These are phyloP conservation scores for Cotesia typhae DNA, from an alignment of 1,140 invertebrate genomes.

Conservation along the genomic window DNA sequence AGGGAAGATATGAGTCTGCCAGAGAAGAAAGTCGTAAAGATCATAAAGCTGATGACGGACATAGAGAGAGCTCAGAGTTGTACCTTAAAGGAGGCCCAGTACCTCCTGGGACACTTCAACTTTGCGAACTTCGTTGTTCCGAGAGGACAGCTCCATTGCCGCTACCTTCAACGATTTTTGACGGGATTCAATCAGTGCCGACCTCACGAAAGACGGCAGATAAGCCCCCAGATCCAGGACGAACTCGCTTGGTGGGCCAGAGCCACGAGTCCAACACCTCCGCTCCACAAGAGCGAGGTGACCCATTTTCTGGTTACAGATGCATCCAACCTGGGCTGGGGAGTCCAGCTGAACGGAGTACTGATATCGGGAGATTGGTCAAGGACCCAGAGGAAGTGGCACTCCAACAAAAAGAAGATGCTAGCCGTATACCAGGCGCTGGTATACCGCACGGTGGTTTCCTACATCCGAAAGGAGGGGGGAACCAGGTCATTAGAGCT, in stretches of 20 bases:
- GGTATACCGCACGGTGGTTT: too few relatives aligned
- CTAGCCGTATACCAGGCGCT: constrained; percentile 40
- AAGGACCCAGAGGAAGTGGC: constrained; percentile 35
- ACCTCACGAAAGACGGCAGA: constrained; percentile 16
- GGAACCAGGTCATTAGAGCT: too few relatives aligned
- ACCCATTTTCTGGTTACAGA: constrained; percentile 31
- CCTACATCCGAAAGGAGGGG: too few relatives aligned
- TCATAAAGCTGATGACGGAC: too few relatives aligned
- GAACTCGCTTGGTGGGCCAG: constrained; percentile 23
- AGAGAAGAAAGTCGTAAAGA: too few relatives aligned
- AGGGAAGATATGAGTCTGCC: too few relatives aligned
- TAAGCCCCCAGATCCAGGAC: not conserved
- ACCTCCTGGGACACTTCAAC: constrained; percentile 34
- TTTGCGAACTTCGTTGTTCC: constrained; percentile 37
- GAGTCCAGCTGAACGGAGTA: constrained; percentile 36
- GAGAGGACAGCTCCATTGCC: constrained; percentile 32
- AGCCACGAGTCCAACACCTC: constrained; percentile 3
- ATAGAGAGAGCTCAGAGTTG: too few relatives aligned
- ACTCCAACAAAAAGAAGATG: constrained; percentile 45
- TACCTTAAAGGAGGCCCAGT: too few relatives aligned
- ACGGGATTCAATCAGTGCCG: constrained; percentile 4
- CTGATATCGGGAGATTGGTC: constrained; percentile 38
- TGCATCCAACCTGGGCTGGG: constrained; percentile 41
- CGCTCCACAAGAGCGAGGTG: constrained; percentile 8
- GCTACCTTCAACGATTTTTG: constrained; percentile 3